A percentile compares a stretch with the other conserved stretches of the same genome.
phyloP scores from a whole-genome alignment of 2,113 vertebrate species.

The Cyprinodon variegatus region DNA sequence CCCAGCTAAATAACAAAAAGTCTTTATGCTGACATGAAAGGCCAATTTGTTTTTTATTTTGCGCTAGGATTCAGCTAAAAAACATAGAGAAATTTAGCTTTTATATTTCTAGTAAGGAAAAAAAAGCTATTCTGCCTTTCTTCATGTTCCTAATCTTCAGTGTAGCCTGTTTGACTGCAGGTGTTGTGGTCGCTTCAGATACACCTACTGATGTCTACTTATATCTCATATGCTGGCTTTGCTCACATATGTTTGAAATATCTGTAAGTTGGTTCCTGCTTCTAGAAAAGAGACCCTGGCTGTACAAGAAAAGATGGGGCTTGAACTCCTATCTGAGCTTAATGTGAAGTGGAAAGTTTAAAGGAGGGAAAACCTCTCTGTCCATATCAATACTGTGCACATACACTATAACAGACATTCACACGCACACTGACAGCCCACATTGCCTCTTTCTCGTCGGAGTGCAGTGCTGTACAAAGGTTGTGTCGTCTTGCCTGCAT shows the following conservation, averaged over 20 bases:
- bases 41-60: background rate
- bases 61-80: too few species aligned
- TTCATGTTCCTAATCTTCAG: background rate
- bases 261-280: background rate
- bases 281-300: slow-evolving; percentile 6
- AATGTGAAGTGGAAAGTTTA: slow-evolving; percentile 24
- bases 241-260: background rate
- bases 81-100: background rate
- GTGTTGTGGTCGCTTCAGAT: slow-evolving; percentile 17
- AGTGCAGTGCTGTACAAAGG: slow-evolving; percentile 71
- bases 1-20: background rate
- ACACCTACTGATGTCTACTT: slow-evolving; percentile 1
- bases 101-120: background rate
- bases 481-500: slow-evolving; percentile 78
- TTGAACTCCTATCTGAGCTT: background rate
- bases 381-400: slow-evolving; percentile 30
- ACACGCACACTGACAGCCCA: slow-evolving; percentile 2
- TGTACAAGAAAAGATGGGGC: slow-evolving; percentile 3
- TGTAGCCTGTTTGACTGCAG: slow-evolving; percentile 6
- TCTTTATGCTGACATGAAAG: background rate
- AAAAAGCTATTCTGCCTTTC: background rate
- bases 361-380: slow-evolving; percentile 30
- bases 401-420: slow-evolving; percentile 20
- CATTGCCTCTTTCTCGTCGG: slow-evolving; percentile 38
- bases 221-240: background rate